These are phyloP conservation scores for Saccostrea echinata DNA, from an alignment of 1,140 invertebrate species.

Conservation along the genomic window DNA sequence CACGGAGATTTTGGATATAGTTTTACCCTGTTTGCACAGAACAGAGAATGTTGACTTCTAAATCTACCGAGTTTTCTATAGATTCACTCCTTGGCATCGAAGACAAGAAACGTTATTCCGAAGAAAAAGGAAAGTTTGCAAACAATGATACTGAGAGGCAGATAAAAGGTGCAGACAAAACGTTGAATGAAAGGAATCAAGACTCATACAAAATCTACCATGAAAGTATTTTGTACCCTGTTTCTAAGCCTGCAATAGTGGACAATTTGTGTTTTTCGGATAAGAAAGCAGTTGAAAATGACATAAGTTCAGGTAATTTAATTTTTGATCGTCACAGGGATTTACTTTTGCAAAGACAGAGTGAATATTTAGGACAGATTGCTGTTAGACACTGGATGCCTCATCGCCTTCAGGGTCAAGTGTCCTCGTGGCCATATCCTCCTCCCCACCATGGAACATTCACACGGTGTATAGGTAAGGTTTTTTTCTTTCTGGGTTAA, in stretches of 20 bases:
- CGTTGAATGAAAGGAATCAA: background rate
- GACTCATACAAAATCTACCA: background rate
- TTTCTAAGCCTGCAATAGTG: background rate
- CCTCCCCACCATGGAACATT: background rate
- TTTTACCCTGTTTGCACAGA: background rate
- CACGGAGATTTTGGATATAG: background rate
- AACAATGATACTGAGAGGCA: background rate
- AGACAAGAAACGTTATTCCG: background rate
- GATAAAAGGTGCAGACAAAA: background rate
- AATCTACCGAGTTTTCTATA: constrained; percentile 14
- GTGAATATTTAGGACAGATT: background rate
- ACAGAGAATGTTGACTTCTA: constrained; percentile 1
- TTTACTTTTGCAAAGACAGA: constrained; percentile 5
- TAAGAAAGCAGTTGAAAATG: background rate
- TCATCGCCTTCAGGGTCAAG: background rate
- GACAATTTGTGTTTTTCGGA: background rate
- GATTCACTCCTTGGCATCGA: constrained; percentile 13
- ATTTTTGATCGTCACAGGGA: constrained; percentile 5
- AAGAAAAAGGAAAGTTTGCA: background rate
- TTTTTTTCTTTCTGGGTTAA: background rate
- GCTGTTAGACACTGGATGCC: background rate
- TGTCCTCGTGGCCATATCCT: background rate
- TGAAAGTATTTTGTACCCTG: background rate
- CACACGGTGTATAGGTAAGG: background rate
- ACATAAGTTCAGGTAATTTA: background rate